These are phyloP conservation scores for Drosophila aldrichi DNA, from an alignment of 2,888 invertebrate genomes.

Conservation along the genomic window DNA sequence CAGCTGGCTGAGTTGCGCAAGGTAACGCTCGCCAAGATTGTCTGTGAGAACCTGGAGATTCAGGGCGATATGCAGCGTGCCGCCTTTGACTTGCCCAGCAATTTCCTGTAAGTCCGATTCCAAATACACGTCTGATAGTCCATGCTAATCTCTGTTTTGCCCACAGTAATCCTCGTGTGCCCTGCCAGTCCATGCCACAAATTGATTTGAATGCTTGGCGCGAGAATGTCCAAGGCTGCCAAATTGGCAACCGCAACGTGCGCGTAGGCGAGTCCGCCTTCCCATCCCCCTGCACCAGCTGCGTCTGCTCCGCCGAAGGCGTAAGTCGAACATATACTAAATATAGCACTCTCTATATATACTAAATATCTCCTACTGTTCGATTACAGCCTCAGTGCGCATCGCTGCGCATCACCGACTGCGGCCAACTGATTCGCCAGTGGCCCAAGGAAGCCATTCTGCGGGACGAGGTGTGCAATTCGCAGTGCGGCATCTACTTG, in stretches of 20 bases:
- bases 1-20: conserved; percentile 96
- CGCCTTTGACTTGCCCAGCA: conserved; percentile 95
- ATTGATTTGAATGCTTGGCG: conserved; percentile 94
- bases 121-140: background rate
- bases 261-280: conserved; percentile 93
- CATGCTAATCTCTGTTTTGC: background rate
- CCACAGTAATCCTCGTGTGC: conserved; percentile 92
- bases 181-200: conserved; percentile 92
- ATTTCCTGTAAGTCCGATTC: conserved; percentile 90
- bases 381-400: conserved; percentile 92
- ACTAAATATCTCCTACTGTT: background rate
- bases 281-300: conserved; percentile 96
- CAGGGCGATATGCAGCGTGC: conserved; percentile 94
- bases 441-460: conserved; percentile 93
- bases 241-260: conserved; percentile 92
- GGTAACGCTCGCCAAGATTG: conserved; percentile 92
- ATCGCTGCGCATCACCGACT: conserved; percentile 94
- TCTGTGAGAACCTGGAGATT: conserved; percentile 96
- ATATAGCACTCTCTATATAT: background rate
- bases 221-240: conserved; percentile 92
- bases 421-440: conserved; percentile 92
- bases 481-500: conserved; percentile 93
- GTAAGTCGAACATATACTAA: conserved; percentile 86
- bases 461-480: conserved; percentile 94
- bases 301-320: conserved; percentile 94